Conservation (phyloP, 2,797 vertebrate genomes). For the Gambusia yucatana region DNA sequence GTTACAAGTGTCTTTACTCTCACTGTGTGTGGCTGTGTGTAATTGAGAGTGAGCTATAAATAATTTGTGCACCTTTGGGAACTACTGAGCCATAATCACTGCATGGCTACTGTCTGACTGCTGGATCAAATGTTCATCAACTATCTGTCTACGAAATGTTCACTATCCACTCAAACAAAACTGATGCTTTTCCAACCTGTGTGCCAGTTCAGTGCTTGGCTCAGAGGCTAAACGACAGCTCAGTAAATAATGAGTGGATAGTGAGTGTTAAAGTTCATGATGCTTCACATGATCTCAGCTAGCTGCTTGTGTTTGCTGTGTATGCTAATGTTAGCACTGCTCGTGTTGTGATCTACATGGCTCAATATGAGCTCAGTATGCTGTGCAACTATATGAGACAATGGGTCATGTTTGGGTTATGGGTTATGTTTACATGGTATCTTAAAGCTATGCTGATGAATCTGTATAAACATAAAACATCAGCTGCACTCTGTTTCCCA, state of each 20-base stretch:
- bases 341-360: neutral
- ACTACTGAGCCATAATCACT: neutral
- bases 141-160: neutral
- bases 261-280: neutral
- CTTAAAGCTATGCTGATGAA: neutral
- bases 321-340: neutral
- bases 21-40: neutral
- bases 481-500: neutral
- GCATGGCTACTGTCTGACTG: neutral
- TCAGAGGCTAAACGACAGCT: neutral
- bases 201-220: neutral
- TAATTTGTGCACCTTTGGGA: slow-evolving; percentile 26
- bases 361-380: neutral
- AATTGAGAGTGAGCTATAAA: slow-evolving; percentile 16
- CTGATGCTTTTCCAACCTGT: neutral
- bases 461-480: neutral
- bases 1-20: neutral
- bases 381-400: neutral
- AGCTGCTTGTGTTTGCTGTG: neutral
- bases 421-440: neutral
- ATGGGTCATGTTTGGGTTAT: neutral
- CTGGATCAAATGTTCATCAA: neutral
- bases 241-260: neutral
- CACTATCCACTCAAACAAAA: neutral
- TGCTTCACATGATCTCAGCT: neutral